These are phyloP conservation scores for Lepisosteus oculatus DNA, from an alignment of 2,113 vertebrate genomes.

Conservation along the genomic window DNA sequence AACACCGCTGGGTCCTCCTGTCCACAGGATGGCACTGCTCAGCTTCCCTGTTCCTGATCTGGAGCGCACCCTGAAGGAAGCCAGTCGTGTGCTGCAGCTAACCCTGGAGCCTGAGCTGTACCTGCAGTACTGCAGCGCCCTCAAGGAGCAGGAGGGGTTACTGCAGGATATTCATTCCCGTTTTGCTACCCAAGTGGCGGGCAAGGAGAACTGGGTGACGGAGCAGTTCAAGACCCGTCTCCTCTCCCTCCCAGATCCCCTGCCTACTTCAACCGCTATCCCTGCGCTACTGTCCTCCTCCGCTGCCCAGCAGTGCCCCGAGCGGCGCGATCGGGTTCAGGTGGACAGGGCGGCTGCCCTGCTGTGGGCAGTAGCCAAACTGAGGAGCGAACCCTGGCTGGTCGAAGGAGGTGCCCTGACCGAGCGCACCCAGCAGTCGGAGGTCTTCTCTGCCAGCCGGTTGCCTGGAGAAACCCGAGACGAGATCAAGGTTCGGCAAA, in stretches of 20 bases:
- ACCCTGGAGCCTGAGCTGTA: conserved; percentile 57
- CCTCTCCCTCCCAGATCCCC: conserved; percentile 53
- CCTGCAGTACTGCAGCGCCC: conserved; percentile 46
- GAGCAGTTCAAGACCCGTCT: conserved; percentile 63
- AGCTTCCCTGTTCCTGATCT: conserved; percentile 65
- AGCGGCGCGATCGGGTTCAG: conserved; percentile 31
- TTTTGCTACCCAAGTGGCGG: conserved; percentile 25
- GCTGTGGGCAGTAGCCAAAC: conserved; percentile 65
- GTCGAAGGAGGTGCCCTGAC: conserved; percentile 53
- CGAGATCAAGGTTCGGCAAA: conserved; percentile 58
- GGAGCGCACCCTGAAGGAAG: conserved; percentile 63
- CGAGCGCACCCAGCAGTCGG: conserved; percentile 67
- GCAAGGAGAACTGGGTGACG: conserved; percentile 69
- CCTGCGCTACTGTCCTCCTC: conserved; percentile 58
- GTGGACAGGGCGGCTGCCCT: conserved; percentile 56
- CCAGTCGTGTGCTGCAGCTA: conserved; percentile 66
- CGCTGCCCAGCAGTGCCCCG: conserved; percentile 16
- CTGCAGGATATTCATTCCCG: conserved; percentile 50
- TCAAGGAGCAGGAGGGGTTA: conserved; percentile 49
- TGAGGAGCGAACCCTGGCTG: conserved; percentile 59
- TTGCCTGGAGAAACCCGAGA: conserved; percentile 59
- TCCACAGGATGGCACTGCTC: conserved; percentile 58
- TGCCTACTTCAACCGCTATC: conserved; percentile 65
- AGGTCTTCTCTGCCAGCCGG: conserved; percentile 63
- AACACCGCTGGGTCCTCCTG: not conserved